Evolutionary conservation across 2,888 invertebrate genomes (phyloP), one percentile per base, ranked within the genome.

Genomic region (Agrochola circellaris): DNA sequence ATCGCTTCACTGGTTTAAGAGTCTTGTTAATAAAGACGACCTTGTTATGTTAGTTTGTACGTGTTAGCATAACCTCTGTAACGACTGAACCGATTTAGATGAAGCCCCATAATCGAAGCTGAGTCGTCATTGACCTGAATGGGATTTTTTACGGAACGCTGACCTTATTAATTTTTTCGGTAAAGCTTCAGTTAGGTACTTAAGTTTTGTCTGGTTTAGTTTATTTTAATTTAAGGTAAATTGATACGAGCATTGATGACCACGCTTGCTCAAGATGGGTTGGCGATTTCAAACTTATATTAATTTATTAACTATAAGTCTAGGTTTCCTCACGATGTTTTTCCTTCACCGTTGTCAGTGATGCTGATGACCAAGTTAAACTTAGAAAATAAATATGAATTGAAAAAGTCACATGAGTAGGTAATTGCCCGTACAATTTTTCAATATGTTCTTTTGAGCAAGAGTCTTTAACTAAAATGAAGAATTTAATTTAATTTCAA

Each of bases 101-200:
- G 79, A 76, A 86, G 70, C 70, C 60, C 48, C 68, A 79, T 74
- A 73, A 83, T 82, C 66, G 76, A 73, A 48, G 64, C 60, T 75
- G 56, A 73, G 65, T 78, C 64, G 79, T 61, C 80, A 80, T 75
- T 87, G 87, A 80, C 88, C 84, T 80, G 64, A 64, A 82, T 88
- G 7, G 8, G 54, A 20, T 42, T 62, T 61, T 80, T 77, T 60
- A 58, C 42, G 26, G 11, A 23, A 38, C 26, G 23, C 42, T 45
- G 26, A 26, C 65, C 75, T 82, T 64, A 51, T 58, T 76, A 8
- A 0, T 7, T 26, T 64, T 54, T 75, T 54, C 15, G 20, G 8
- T 15, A 11, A 30, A 20, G 17, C 6, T 51, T 61, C n/a, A 15
- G 30, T n/a, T 60, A 34, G 5, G 48, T 48, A 48, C 7, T 58